Base-by-base conservation (phyloP, 2,113 vertebrate species). In the Chionodraco myersi region DNA sequence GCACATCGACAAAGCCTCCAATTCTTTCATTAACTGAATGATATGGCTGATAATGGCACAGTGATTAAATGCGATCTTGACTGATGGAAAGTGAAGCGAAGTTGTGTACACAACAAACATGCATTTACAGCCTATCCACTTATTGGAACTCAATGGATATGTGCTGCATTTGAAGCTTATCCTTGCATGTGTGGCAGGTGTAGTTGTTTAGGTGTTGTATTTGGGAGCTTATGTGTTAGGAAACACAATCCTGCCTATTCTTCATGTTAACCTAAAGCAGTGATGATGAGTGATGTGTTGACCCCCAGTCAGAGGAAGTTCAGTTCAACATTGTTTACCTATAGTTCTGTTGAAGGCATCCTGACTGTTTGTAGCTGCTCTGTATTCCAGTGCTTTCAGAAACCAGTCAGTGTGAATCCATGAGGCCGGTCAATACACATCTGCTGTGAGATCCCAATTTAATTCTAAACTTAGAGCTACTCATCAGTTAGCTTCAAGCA, bases 201-300 rank as follows among this genome's bases (percentile, higher is more conserved):
- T 41, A 23, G 15, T 18, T 51, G 36, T 77, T 52, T 44, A 3
- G 53, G 26, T 34, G 18, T 47, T 72, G 62, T 63, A 36, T 54
- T 44, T 6, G 30, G 30, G 30, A 30, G 30, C 30, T 30, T 30
- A 41, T 63, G 57, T 71, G 78, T 77, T 57, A 63, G 63, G 53
- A 62, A 85, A 77, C 41, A 66, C 7, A 54, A 79, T 63, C 53
- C 64, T 58, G 8, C 75, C 44, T 82, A 86, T 84, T 83, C 81
- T 75, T 59, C 11, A 8, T 77, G 73, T 58, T 59, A 68, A 75
- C 73, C 52, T 15, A 15, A 67, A 56, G 47, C 59, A 44, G 58
- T 65, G 74, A 59, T 60, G 75, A 85, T 60, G 75, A 85, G 21
- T 49, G 58, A 78, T 5, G 21, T 26, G 30, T 14, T 72, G 72